These are phyloP conservation scores for Pseudococcus jackbeardsleyi DNA, from an alignment of 2,888 invertebrate genomes.

Conservation along the genomic window DNA sequence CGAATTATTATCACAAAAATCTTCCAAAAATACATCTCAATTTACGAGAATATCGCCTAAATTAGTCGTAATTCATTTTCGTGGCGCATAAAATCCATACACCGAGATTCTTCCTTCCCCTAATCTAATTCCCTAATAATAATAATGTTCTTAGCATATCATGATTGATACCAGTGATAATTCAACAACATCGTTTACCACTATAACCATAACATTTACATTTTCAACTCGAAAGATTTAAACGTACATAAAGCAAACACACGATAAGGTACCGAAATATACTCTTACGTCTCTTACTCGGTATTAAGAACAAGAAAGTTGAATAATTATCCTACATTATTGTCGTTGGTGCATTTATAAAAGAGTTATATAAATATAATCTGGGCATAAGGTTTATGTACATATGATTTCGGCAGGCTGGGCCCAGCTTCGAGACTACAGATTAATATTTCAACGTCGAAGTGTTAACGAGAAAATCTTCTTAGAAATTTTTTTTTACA, in stretches of 20 bases:
- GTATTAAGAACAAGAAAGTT: constrained; percentile 46
- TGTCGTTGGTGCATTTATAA: neutral
- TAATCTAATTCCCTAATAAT: neutral
- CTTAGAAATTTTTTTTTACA: neutral
- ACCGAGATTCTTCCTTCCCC: neutral
- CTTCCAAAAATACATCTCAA: constrained; percentile 18
- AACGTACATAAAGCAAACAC: constrained; percentile 1
- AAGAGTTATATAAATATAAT: neutral
- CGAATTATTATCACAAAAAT: neutral
- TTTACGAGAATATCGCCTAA: neutral
- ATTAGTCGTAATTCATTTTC: constrained; percentile 29
- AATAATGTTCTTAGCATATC: neutral
- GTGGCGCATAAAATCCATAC: neutral
- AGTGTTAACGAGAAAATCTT: neutral
- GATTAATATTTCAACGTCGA: neutral
- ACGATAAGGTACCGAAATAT: constrained; percentile 29
- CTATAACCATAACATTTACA: constrained; percentile 51
- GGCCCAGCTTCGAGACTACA: neutral
- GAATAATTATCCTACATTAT: constrained; percentile 46
- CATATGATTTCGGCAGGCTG: neutral
- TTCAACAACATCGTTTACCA: constrained; percentile 48
- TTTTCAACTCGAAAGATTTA: constrained; percentile 41
- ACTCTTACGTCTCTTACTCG: neutral
- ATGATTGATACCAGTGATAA: constrained; percentile 32
- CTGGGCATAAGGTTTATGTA: neutral